Percentiles rank a stretch among this genome's conserved stretches.
Evolutionary conservation across 2,888 invertebrate genomes (phyloP).

Genomic region (Mesoligia furuncula): DNA sequence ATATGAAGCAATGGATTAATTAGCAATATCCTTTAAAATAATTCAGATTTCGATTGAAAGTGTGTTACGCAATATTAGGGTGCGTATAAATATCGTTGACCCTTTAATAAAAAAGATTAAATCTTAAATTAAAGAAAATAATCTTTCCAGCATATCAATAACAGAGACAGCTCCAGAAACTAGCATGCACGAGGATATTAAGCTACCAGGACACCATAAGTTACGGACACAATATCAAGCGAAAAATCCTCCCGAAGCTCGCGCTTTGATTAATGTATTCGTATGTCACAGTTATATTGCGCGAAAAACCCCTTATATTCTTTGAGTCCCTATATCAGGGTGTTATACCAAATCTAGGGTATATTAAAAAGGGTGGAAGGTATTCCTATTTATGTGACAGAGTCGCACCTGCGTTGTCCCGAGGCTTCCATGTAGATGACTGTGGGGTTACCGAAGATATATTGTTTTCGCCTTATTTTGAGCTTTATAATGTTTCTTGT

Average conservation of each 20-base stretch:
- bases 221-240: constrained; percentile 84
- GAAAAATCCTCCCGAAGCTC: constrained; percentile 74
- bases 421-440: constrained; percentile 66
- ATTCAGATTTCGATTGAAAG: neutral
- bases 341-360: constrained; percentile 89
- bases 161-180: constrained; percentile 56
- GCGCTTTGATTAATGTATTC: constrained; percentile 89
- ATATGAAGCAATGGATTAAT: neutral
- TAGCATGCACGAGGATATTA: constrained; percentile 70
- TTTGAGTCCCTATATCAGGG: constrained; percentile 81
- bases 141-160: constrained; percentile 51
- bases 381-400: constrained; percentile 82
- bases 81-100: neutral
- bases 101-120: constrained; percentile 6
- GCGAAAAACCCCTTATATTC: constrained; percentile 79
- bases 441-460: constrained; percentile 63
- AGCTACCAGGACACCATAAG: constrained; percentile 82
- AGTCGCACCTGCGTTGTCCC: constrained; percentile 78
- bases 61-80: neutral
- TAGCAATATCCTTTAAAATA: neutral
- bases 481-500: constrained; percentile 54
- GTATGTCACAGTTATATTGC: constrained; percentile 87
- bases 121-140: constrained; percentile 13
- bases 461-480: constrained; percentile 64
- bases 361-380: constrained; percentile 87